A percentile compares a stretch with the other conserved stretches of the same genome.
phyloP scores from a whole-genome alignment of 2,888 invertebrate genomes.

The Metopia argyrocephala region DNA sequence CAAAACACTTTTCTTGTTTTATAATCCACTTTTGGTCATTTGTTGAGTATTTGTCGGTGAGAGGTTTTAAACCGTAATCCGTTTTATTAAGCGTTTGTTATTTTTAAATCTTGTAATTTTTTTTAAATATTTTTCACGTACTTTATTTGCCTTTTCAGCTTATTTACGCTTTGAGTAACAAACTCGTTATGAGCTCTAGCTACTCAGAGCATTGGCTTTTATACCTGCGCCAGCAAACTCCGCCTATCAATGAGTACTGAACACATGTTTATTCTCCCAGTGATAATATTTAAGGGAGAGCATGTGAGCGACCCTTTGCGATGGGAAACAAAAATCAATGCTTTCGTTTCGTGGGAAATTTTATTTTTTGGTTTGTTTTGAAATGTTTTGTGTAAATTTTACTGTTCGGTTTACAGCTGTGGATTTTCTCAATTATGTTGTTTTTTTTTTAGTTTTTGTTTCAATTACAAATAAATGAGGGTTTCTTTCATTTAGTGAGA shows the following conservation, averaged over 20 bases:
- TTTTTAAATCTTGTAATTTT: constrained; percentile 12
- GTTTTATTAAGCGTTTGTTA: constrained; percentile 54
- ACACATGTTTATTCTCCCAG: constrained; percentile 45
- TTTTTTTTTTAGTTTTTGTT: constrained; percentile 1
- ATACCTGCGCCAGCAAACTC: constrained; percentile 71
- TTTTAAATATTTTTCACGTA: constrained; percentile 26
- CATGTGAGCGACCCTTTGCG: constrained; percentile 23
- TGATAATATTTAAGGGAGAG: constrained; percentile 22
- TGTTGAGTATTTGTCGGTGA: constrained; percentile 25
- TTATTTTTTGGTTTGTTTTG: not conserved
- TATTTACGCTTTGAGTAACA: constrained; percentile 67
- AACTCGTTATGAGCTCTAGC: constrained; percentile 71
- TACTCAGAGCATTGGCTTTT: constrained; percentile 72
- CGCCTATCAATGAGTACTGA: constrained; percentile 67
- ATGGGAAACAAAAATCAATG: constrained; percentile 61
- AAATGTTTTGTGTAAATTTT: not conserved
- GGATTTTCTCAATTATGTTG: constrained; percentile 28
- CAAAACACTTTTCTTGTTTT: constrained; percentile 39
- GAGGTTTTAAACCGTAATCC: constrained; percentile 65
- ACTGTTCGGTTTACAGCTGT: constrained; percentile 34
- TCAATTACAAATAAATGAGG: constrained; percentile 35
- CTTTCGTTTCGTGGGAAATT: constrained; percentile 63
- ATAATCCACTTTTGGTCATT: constrained; percentile 47
- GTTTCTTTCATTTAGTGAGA: constrained; percentile 23
- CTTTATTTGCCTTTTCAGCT: constrained; percentile 19